Evolutionary conservation across 2,113 vertebrate species (phyloP).

Genomic region (Ptilorrhoa leucosticta): DNA sequence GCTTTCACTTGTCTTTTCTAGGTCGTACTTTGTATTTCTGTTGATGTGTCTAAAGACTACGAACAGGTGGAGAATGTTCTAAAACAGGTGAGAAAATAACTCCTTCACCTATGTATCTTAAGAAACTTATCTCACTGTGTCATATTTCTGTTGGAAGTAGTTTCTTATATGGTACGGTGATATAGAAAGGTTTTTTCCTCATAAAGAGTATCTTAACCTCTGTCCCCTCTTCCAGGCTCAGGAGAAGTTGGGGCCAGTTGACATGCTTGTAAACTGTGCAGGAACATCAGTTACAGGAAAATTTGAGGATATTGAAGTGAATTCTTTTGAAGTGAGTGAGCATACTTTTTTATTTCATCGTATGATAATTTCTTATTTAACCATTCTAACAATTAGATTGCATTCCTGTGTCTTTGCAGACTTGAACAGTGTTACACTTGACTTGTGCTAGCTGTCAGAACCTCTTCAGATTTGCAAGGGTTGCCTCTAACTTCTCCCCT

Average conservation of each 20-base stretch:
- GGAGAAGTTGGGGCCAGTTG: slow-evolving; percentile 95
- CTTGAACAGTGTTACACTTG: background rate
- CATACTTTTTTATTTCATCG: background rate
- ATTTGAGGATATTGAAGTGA: slow-evolving; percentile 91
- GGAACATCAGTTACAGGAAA: slow-evolving; percentile 85
- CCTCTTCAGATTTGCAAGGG: background rate
- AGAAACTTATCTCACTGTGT: background rate
- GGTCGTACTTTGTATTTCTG: slow-evolving; percentile 96
- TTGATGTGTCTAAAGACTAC: slow-evolving; percentile 93
- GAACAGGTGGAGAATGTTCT: slow-evolving; percentile 92
- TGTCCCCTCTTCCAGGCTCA: slow-evolving; percentile 80
- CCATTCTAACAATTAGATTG: background rate
- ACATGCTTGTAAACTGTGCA: slow-evolving; percentile 97
- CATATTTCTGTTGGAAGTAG: background rate
- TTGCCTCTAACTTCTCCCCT: background rate
- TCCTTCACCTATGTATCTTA: background rate
- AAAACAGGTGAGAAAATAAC: slow-evolving; percentile 83
- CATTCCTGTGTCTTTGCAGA: background rate
- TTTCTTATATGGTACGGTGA: background rate
- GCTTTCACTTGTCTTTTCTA: slow-evolving; percentile 44
- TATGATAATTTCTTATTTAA: background rate
- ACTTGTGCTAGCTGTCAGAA: background rate
- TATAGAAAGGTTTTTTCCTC: background rate
- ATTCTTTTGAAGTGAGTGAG: slow-evolving; percentile 85
- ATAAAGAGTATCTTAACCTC: background rate